A percentile compares a stretch with the other conserved stretches of the same genome.
These are phyloP conservation scores for Drosophila atroscutellata DNA, from an alignment of 2,888 invertebrate genomes.

Conservation along the genomic window DNA sequence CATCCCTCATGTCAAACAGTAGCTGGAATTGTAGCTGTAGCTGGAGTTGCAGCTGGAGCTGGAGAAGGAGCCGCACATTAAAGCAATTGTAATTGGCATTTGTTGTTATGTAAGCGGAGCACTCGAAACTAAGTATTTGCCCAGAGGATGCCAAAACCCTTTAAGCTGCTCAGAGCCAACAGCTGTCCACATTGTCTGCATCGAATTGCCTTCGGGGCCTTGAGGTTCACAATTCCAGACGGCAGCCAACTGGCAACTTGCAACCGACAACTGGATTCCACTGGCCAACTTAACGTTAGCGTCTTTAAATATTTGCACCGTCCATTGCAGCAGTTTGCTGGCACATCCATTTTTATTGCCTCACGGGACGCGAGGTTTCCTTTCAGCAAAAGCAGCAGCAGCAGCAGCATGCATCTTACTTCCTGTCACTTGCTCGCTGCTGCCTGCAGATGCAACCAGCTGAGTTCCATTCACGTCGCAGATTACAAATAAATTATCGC, in stretches of 20 bases:
- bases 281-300: constrained; percentile 42
- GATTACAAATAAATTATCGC: constrained; percentile 85
- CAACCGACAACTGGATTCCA: constrained; percentile 13
- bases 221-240: constrained; percentile 4
- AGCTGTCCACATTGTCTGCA: constrained; percentile 57
- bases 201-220: constrained; percentile 40
- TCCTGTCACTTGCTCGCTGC: constrained; percentile 23
- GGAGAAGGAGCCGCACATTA: constrained; percentile 50
- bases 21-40: neutral
- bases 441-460: constrained; percentile 32
- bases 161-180: constrained; percentile 42
- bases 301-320: constrained; percentile 63
- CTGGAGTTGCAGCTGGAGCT: neutral
- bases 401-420: constrained; percentile 26
- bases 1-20: constrained; percentile 2
- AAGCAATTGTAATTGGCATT: constrained; percentile 79
- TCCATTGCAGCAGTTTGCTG: constrained; percentile 46
- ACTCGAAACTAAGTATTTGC: constrained; percentile 57
- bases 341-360: constrained; percentile 67
- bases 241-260: constrained; percentile 7
- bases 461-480: constrained; percentile 76
- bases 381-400: constrained; percentile 36
- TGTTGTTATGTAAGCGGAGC: constrained; percentile 70
- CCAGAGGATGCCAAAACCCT: constrained; percentile 40
- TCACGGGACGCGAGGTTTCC: constrained; percentile 61